Evolutionary conservation across 2,797 vertebrate genomes (phyloP).

Genomic region (Uromys caudimaculatus): DNA sequence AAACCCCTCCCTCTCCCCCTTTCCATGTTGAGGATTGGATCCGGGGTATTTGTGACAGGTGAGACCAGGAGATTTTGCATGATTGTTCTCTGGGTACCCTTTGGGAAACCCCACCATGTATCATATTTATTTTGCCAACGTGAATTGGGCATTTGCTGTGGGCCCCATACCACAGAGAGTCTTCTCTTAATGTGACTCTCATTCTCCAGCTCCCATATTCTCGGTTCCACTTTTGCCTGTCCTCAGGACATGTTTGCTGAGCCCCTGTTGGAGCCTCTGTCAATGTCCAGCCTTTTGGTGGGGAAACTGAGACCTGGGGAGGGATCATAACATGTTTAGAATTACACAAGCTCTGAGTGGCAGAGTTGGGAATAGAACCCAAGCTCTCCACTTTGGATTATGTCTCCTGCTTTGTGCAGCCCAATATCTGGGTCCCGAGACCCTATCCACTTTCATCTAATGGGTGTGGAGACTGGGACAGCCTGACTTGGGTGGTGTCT

Average conservation of each 20-base stretch:
- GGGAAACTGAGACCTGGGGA: not conserved
- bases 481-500: not conserved
- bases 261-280: not conserved
- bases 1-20: no score
- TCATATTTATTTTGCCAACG: not conserved
- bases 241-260: not conserved
- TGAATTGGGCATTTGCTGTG: not conserved
- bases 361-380: not conserved
- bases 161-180: not conserved
- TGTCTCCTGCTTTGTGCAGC: not conserved
- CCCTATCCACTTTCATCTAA: not conserved
- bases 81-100: not conserved
- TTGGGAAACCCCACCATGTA: not conserved
- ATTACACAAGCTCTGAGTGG: accelerated
- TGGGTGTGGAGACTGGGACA: not conserved
- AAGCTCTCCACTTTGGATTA: not conserved
- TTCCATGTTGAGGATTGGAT: not conserved
- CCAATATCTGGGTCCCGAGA: not conserved
- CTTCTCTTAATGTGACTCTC: not conserved
- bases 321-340: not conserved
- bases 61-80: not conserved
- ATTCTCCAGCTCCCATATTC: not conserved
- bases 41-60: not conserved
- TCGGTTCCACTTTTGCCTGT: not conserved
- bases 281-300: not conserved